Conservation (phyloP, 2,797 vertebrate species). For the Nasua narica region DNA sequence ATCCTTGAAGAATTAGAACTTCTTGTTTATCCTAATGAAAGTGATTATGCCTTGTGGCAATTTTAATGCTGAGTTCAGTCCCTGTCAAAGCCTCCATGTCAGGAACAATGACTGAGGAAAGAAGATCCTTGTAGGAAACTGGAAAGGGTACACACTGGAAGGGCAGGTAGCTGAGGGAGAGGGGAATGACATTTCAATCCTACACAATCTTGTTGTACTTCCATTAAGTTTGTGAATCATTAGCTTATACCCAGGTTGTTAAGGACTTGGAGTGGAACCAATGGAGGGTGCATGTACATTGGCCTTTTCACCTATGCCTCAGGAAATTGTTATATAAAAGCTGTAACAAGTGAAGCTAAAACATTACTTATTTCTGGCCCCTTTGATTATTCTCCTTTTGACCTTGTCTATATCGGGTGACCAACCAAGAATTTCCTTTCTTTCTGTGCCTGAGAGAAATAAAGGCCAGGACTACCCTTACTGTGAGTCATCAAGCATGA, state of each 20-base stretch:
- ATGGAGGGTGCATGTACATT: conserved; percentile 24
- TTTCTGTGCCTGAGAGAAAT: background rate
- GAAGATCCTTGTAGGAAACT: background rate
- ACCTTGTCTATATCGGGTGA: conserved; percentile 11
- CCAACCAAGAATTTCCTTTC: background rate
- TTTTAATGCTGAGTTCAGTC: background rate
- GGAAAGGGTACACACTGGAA: background rate
- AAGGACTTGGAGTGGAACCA: conserved; percentile 70
- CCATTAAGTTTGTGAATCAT: conserved; percentile 82
- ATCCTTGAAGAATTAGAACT: background rate
- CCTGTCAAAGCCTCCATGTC: background rate
- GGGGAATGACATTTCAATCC: conserved; percentile 26
- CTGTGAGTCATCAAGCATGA: background rate
- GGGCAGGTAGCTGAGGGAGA: background rate
- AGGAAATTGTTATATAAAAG: conserved; percentile 62
- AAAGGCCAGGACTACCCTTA: background rate
- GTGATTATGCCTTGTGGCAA: background rate
- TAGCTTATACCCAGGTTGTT: conserved; percentile 66
- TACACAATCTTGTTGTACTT: conserved; percentile 19
- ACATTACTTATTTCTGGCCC: background rate
- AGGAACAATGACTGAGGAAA: background rate
- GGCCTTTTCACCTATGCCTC: background rate
- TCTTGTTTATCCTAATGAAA: background rate
- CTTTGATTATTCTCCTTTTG: conserved; percentile 32
- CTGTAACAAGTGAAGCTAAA: background rate